Base-by-base conservation (phyloP, 2,888 invertebrate species). In the Diaphora mendica region DNA sequence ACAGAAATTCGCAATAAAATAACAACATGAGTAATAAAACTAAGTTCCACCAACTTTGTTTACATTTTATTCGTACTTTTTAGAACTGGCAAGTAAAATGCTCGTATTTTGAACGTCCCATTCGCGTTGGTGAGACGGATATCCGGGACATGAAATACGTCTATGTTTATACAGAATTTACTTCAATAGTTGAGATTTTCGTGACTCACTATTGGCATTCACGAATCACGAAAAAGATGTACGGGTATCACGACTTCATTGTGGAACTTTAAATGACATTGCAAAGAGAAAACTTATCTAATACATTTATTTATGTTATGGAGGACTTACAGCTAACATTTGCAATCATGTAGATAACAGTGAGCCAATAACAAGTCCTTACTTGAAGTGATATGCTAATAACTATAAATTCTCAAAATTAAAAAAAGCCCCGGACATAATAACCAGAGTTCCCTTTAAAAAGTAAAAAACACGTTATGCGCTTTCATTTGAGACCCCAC, bases 71-170 rank as follows among this genome's bases (percentile, higher is more conserved):
- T 77, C 74, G 66, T 83, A 82, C 79, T 85, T 84, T 85, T 82
- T 81, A 80, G 71, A 81, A 85, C 86, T 87, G 85, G 79, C 83
- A 79, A 81, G 77, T 78, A 77, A 81, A 82, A 78, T 71, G 77
- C 70, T 77, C 71, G 71, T 76, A 79, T 83, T 77, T 77, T 83
- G 81, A 80, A 78, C 69, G 84, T 76, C 70, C 79, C 75, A 82
- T 85, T 86, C 83, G 72, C 66, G 77, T 82, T 83, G 84, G 86
- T 81, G 84, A 87, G 84, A 87, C 88, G 91, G 90, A 91, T 76
- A 78, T 91, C 91, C 90, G 88, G 86, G 66, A 64, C 75, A 86
- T 88, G 89, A 91, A 88, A 86, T 90, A 91, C 88, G 87, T 87
- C 86, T 86, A 84, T 90, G 88, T 89, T 90, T 90, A 85, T 86